A percentile compares a stretch with the other conserved stretches of the same genome.
Conservation (phyloP, 2,797 vertebrate species). For the Eulemur rubriventer region DNA sequence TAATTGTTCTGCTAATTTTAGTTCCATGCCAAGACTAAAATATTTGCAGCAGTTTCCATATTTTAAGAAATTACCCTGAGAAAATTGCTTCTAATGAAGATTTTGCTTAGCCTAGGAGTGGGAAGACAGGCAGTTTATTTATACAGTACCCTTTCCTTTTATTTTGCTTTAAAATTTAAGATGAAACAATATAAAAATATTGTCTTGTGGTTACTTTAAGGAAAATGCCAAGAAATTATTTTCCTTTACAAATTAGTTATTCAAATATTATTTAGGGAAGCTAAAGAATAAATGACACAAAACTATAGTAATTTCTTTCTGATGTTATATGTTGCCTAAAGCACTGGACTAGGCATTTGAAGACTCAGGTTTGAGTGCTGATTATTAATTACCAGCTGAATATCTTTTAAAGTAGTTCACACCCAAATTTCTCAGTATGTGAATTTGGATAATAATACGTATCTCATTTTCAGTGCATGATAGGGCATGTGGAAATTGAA, state of each 20-base stretch:
- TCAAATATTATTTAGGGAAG: constrained; percentile 1
- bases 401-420: neutral
- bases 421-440: neutral
- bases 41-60: neutral
- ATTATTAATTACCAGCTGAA: neutral
- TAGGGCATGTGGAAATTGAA: neutral
- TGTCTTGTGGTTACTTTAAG: neutral
- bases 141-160: neutral
- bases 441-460: neutral
- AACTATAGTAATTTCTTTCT: neutral
- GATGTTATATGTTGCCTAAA: neutral
- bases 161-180: constrained; percentile 44
- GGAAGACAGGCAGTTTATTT: constrained; percentile 10
- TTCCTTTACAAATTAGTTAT: neutral
- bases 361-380: neutral
- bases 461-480: neutral
- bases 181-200: constrained; percentile 5
- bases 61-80: neutral
- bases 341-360: neutral
- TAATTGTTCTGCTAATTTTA: constrained; percentile 18
- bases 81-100: constrained; percentile 34
- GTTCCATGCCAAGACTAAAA: neutral
- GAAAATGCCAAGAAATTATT: neutral
- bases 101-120: neutral
- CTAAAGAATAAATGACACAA: neutral